Conservation (phyloP, 2,797 vertebrate species). For the Bradypodion ventrale region DNA sequence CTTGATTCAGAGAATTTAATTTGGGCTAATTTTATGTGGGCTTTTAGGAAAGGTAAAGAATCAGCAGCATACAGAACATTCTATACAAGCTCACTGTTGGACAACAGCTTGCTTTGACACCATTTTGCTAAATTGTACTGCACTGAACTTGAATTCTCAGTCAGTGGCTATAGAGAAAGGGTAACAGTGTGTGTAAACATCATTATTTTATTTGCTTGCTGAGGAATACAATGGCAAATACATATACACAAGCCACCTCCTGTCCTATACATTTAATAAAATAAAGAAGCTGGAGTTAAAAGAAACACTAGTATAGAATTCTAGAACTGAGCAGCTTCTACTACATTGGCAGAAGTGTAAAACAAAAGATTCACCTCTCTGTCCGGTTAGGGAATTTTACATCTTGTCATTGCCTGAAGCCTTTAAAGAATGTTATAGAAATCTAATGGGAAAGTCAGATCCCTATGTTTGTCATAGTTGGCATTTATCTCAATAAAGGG, state of each 20-base stretch:
- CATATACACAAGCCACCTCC: conserved; percentile 3
- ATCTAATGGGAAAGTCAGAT: too few species aligned
- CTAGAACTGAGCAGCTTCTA: not conserved
- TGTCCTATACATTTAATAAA: conserved; percentile 13
- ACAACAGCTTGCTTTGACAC: conserved; percentile 22
- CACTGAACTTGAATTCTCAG: conserved; percentile 36
- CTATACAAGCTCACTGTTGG: conserved; percentile 19
- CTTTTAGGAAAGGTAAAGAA: conserved; percentile 23
- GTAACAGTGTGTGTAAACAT: conserved; percentile 33
- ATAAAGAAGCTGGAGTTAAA: conserved; percentile 14
- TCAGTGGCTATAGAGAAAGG: conserved; percentile 32
- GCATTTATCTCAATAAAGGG: too few species aligned
- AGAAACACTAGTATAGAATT: not conserved
- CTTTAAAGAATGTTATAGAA: too few species aligned
- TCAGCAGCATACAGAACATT: conserved; percentile 1
- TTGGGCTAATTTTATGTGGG: conserved; percentile 16
- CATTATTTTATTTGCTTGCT: conserved; percentile 39
- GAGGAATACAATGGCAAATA: conserved; percentile 25
- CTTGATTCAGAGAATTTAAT: conserved; percentile 18
- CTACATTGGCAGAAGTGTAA: not conserved
- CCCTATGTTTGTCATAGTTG: too few species aligned
- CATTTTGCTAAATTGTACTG: conserved; percentile 20
- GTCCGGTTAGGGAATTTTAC: too few species aligned
- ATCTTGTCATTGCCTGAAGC: too few species aligned
- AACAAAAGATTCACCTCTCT: not conserved